phyloP scores from a whole-genome alignment of 2,113 vertebrate genomes.

The Xiphorhynchus elegans region DNA sequence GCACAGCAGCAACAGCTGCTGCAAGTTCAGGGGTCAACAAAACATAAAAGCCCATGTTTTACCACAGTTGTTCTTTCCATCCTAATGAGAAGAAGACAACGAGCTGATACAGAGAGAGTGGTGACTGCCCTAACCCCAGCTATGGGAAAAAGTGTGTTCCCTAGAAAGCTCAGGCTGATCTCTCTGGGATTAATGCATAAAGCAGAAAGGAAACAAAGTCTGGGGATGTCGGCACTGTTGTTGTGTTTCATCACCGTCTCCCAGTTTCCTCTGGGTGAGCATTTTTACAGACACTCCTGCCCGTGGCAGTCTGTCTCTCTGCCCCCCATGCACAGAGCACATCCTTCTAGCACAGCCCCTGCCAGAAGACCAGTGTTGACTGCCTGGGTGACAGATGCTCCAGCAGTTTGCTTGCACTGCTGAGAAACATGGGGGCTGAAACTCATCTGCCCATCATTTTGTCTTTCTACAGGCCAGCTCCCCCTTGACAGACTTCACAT shows the following conservation, averaged over 20 bases:
- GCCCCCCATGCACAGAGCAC: accelerated
- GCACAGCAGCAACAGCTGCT: neutral
- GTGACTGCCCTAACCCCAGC: neutral
- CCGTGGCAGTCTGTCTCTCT: neutral
- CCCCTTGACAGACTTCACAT: neutral
- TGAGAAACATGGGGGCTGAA: neutral
- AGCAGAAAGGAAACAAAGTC: neutral
- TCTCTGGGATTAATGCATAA: neutral
- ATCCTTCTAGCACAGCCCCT: neutral
- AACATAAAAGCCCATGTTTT: neutral
- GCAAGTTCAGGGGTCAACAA: neutral
- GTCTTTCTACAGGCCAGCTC: neutral
- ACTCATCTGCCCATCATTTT: neutral
- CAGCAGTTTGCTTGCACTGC: neutral
- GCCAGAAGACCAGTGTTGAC: neutral
- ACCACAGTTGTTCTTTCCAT: neutral
- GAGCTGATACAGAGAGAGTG: neutral
- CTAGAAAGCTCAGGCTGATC: neutral
- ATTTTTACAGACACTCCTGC: neutral
- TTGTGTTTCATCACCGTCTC: neutral
- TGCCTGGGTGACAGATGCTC: neutral
- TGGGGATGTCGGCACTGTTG: neutral
- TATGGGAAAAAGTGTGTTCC: neutral
- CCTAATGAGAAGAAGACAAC: neutral
- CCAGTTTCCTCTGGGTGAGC: neutral